These are phyloP conservation scores for Cercocebus atys DNA, from an alignment of 2,113 vertebrate species.

Conservation along the genomic window DNA sequence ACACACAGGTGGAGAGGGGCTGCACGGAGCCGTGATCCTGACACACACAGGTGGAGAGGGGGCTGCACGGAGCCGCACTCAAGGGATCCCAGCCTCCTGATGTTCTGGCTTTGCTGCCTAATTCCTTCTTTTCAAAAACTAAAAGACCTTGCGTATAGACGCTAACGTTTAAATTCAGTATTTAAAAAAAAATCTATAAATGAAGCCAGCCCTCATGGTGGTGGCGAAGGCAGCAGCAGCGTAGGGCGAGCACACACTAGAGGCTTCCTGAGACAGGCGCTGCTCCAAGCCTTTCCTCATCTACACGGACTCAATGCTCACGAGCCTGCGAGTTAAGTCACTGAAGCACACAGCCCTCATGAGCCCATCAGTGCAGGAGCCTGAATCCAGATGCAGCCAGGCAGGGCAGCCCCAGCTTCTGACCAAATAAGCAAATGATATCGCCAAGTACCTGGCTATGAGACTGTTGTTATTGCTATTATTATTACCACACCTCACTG, in stretches of 20 bases:
- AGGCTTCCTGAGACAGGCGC: neutral
- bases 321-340: neutral
- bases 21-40: too few relatives aligned
- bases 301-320: too few relatives aligned
- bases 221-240: neutral
- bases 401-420: neutral
- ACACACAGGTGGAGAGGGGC: too few relatives aligned
- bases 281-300: neutral
- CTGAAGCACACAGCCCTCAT: neutral
- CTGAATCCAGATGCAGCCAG: neutral
- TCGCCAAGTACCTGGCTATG: neutral
- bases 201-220: neutral
- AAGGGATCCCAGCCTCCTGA: neutral
- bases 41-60: too few relatives aligned
- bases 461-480: too few relatives aligned
- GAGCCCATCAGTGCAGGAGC: neutral
- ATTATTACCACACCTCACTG: neutral
- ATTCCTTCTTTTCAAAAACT: fast-evolving
- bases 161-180: too few relatives aligned
- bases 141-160: too few relatives aligned
- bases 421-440: neutral
- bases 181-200: too few relatives aligned
- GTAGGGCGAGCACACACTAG: fast-evolving
- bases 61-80: too few relatives aligned
- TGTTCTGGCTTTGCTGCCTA: too few relatives aligned